Evolutionary conservation across 2,113 vertebrate species (phyloP).

Genomic region (Pelmatolapia mariae): DNA sequence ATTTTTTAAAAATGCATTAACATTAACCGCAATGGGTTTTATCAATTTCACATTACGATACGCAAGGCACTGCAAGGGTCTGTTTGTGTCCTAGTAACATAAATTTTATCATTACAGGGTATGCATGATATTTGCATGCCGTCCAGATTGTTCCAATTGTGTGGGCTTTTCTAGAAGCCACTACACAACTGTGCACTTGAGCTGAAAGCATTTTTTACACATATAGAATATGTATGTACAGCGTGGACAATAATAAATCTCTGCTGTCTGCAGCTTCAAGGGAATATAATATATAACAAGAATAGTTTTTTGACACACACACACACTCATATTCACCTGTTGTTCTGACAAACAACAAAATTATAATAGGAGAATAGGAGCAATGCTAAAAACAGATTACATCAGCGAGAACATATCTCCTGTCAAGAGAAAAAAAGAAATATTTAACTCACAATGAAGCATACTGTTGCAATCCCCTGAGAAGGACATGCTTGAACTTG

Average conservation of each 20-base stretch:
- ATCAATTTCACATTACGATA: neutral
- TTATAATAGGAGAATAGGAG: neutral
- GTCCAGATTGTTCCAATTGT: neutral
- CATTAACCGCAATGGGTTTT: neutral
- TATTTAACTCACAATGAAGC: neutral
- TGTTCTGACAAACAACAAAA: neutral
- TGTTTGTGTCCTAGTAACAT: accelerated
- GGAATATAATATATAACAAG: neutral
- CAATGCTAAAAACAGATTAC: neutral
- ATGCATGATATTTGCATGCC: neutral
- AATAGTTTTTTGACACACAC: neutral
- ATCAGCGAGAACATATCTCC: neutral
- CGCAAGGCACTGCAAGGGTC: neutral
- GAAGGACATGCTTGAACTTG: constrained; percentile 56
- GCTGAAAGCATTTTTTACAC: neutral
- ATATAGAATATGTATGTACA: neutral
- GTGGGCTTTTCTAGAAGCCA: neutral
- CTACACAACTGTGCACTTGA: neutral
- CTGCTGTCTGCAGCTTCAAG: neutral
- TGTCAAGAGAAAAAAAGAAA: neutral
- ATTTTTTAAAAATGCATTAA: neutral
- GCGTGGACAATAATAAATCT: neutral
- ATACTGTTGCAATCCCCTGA: constrained; percentile 1
- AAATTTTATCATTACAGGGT: neutral
- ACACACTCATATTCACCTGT: neutral